Base-by-base conservation (phyloP, 2,888 invertebrate species). In the Colletes collaris region DNA sequence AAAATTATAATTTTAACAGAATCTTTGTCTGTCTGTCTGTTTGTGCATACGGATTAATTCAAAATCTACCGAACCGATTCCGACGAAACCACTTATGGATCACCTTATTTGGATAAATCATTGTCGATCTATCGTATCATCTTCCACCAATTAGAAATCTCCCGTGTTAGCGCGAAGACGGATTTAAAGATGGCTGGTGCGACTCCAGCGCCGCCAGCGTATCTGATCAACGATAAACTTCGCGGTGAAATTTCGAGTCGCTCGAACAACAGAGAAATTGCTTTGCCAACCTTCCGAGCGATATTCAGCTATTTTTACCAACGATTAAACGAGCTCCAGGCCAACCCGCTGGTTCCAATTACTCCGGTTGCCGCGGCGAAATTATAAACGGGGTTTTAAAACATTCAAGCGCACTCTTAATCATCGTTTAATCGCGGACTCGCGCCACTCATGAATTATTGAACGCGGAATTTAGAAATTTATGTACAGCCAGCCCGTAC, bases 81-180 rank as follows among this genome's bases (percentile, higher is more conserved):
- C 27, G 27, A 27, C 27, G 27, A 27, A 27, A 27, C 27, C 27
- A 27, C 27, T 16, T 16, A 16, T 16, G 16, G 16, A 16, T 16
- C 16, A 16, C 16, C 16, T 16, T 16, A 27, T 27, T 27, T 27
- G 27, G 27, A 27, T 27, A 27, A 27, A 27, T 27, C 7, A 27
- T 11, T 13, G 10, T 50, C 59, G 53, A 44, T 68, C 76, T 81
- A 88, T 89, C 62, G 75, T 49, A 64, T 81, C 73, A 79, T 81
- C 79, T 79, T 82, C 76, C 67, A 64, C 63, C 82, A 82, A 83
- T 86, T 85, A 84, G 88, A 89, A 85, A 87, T 89, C 88, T 65
- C 55, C 52, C 72, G 71, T n/a, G 71, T 74, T 40, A 83, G 73
- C 73, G 62, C 69, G 69, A 77, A 76, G n/a, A 16, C 35, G 75